Conservation (phyloP, 2,888 invertebrate species). For the Spisula solida region DNA sequence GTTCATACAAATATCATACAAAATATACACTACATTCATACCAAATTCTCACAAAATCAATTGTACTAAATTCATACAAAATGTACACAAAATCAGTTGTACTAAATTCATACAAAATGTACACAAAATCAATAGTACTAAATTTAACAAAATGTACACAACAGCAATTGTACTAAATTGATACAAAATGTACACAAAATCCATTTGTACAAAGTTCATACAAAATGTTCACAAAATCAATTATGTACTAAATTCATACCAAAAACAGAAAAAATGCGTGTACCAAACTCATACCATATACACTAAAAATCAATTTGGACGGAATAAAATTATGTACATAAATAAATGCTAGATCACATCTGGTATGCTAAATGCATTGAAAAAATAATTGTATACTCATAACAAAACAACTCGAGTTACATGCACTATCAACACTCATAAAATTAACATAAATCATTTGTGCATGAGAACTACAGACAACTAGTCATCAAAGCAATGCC, state of each 20-base stretch:
- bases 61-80: neutral
- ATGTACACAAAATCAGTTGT: neutral
- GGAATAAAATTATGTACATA: neutral
- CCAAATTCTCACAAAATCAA: neutral
- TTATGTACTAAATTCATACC: neutral
- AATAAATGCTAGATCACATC: neutral
- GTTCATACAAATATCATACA: too few species aligned
- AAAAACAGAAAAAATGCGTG: neutral
- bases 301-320: neutral
- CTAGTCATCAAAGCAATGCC: too few species aligned
- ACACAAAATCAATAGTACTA: too few species aligned
- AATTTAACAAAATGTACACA: too few species aligned
- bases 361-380: neutral
- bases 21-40: too few species aligned
- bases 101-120: neutral
- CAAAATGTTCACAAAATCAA: neutral
- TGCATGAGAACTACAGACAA: too few species aligned
- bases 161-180: too few species aligned
- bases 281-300: neutral
- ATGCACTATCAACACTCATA: too few species aligned
- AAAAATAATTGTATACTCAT: too few species aligned
- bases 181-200: too few species aligned
- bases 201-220: neutral
- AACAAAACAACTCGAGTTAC: too few species aligned
- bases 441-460: too few species aligned